Percentiles rank a stretch among this genome's conserved stretches.
These are phyloP conservation scores for Drosophila neocordata DNA, from an alignment of 1,140 invertebrate genomes.

Conservation along the genomic window DNA sequence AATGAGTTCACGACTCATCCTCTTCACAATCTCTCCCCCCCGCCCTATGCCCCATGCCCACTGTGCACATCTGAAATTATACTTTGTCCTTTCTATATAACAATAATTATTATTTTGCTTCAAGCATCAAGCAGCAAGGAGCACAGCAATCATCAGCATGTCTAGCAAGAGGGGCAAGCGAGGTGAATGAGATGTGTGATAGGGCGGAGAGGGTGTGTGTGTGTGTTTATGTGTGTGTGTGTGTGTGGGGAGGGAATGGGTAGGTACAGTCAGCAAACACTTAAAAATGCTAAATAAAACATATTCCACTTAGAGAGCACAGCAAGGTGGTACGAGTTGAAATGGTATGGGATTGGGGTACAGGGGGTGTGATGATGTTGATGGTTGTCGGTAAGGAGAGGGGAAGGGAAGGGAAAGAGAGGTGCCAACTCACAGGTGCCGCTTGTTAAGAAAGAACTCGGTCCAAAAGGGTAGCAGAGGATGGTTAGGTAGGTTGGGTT, in stretches of 20 bases:
- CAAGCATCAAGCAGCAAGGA: constrained; percentile 57
- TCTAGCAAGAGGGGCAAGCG: constrained; percentile 8
- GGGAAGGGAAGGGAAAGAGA: constrained; percentile 53
- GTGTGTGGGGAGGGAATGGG: too few species aligned
- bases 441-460: constrained; percentile 70
- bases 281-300: constrained; percentile 82
- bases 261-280: constrained; percentile 69
- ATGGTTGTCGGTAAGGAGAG: constrained; percentile 21
- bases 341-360: neutral
- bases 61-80: constrained; percentile 73
- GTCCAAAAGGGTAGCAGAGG: constrained; percentile 26
- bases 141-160: constrained; percentile 15
- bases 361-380: neutral
- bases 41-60: constrained; percentile 6
- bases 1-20: constrained; percentile 44
- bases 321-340: neutral
- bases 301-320: constrained; percentile 74
- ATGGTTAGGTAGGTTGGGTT: constrained; percentile 41
- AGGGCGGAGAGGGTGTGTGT: constrained; percentile 22
- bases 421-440: constrained; percentile 73
- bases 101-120: constrained; percentile 81
- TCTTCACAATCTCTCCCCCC: neutral
- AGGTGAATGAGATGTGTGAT: neutral
- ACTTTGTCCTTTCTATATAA: constrained; percentile 81
- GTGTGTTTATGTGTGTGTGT: too few species aligned